phyloP scores from a whole-genome alignment of 1,140 invertebrate species.

The Platyura marginata region DNA sequence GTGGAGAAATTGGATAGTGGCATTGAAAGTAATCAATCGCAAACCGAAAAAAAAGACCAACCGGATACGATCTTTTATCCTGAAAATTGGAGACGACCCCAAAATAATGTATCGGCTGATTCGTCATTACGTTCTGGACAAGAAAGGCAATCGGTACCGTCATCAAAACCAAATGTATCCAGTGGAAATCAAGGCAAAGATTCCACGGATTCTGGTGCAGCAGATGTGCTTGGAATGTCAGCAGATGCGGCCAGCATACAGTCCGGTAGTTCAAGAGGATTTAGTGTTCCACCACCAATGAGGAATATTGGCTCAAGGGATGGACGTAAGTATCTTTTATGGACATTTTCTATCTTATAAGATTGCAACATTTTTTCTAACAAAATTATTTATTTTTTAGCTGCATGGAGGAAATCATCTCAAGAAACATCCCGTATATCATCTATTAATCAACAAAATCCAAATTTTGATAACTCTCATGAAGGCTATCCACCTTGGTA shows the following conservation, averaged over 20 bases:
- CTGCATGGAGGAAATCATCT: not conserved
- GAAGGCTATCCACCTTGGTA: not conserved
- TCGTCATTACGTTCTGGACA: not conserved
- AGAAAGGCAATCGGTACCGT: not conserved
- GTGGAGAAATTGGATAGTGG: not conserved
- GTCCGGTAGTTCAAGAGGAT: constrained; percentile 19
- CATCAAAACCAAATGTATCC: not conserved
- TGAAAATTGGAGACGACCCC: not conserved
- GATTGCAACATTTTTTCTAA: not conserved
- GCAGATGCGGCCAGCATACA: constrained; percentile 18
- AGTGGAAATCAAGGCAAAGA: constrained; percentile 1
- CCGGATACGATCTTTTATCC: not conserved
- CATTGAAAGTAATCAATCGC: not conserved
- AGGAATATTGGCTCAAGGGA: constrained; percentile 2
- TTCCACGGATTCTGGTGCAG: constrained; percentile 3
- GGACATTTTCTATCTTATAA: not conserved
- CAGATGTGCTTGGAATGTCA: constrained; percentile 6
- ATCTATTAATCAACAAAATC: not conserved
- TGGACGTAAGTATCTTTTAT: not conserved
- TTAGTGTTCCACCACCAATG: constrained; percentile 21
- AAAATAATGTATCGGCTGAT: not conserved
- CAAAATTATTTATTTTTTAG: not conserved
- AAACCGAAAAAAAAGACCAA: not conserved
- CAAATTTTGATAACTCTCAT: not conserved
- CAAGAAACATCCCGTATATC: not conserved